Evolutionary conservation across 2,888 invertebrate genomes (phyloP).

Genomic region (Mermis nigrescens): DNA sequence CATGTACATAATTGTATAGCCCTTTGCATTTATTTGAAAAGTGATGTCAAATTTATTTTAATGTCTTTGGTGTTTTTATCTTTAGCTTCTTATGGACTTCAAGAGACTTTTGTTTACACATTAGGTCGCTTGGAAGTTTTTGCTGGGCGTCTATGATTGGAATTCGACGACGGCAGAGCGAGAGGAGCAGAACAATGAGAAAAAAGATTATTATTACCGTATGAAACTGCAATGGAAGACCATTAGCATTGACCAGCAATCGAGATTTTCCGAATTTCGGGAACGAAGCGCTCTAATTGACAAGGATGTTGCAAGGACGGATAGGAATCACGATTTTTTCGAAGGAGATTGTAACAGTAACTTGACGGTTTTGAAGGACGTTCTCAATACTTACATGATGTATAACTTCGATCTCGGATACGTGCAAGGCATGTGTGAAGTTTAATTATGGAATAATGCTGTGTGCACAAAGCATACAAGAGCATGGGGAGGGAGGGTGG

Average conservation of each 20-base stretch:
- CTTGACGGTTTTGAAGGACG: conserved; percentile 60
- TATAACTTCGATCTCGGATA: conserved; percentile 92
- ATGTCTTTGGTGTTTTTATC: too few relatives aligned
- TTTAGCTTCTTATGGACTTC: too few relatives aligned
- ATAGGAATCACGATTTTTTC: conserved; percentile 68
- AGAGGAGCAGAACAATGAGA: conserved; percentile 47
- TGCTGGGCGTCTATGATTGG: conserved; percentile 73
- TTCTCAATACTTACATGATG: conserved; percentile 95
- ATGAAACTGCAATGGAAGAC: conserved; percentile 95
- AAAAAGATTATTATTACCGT: conserved; percentile 61
- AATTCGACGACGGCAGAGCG: conserved; percentile 53
- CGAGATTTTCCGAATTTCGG: conserved; percentile 62
- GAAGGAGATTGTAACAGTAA: conserved; percentile 84
- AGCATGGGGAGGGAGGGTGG: too few relatives aligned
- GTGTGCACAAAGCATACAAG: too few relatives aligned
- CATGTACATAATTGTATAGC: too few relatives aligned
- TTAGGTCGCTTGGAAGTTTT: conserved; percentile 76
- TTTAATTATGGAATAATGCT: too few relatives aligned
- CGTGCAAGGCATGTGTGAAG: too few relatives aligned
- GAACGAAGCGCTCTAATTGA: conserved; percentile 76
- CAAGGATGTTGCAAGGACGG: conserved; percentile 89
- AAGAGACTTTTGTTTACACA: conserved; percentile 44
- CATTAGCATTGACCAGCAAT: conserved; percentile 66
- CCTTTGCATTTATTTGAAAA: too few relatives aligned
- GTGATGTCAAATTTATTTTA: too few relatives aligned